Conservation (phyloP, 2,797 vertebrate species). For the Pseudochirops corinnae region DNA sequence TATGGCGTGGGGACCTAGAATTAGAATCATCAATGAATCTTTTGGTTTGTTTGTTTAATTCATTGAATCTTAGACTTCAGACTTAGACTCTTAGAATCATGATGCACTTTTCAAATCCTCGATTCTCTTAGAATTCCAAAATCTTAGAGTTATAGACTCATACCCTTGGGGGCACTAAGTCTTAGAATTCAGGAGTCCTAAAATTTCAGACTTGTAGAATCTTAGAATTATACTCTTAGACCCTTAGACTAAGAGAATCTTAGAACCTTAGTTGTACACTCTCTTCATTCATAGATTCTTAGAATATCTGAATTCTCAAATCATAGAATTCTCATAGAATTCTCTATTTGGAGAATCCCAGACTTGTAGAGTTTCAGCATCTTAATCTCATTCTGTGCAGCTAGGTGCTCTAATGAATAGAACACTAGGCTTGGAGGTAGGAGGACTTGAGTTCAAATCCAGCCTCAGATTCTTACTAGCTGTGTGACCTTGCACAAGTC, state of each 20-base stretch:
- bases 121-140: not conserved
- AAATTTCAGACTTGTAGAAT: not conserved
- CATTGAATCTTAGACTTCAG: not conserved
- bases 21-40: not conserved
- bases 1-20: conserved; percentile 50
- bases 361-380: not conserved
- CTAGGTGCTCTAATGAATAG: not conserved
- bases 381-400: not conserved
- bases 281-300: not conserved
- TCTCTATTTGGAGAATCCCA: not conserved
- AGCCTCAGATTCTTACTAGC: not conserved
- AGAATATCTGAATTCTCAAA: not conserved
- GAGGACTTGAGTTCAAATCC: not conserved
- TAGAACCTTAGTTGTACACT: not conserved
- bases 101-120: not conserved
- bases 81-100: not conserved
- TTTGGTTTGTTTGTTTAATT: not conserved
- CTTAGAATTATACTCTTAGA: not conserved
- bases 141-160: not conserved
- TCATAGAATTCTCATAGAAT: not conserved
- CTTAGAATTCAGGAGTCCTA: not conserved
- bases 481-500: not conserved
- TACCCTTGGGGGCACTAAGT: not conserved
- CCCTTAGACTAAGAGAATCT: not conserved
- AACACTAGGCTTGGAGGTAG: not conserved